Evolutionary conservation across 2,797 vertebrate genomes (phyloP), one percentile per base, ranked within the genome.

Genomic region (Naso thynnoides): DNA sequence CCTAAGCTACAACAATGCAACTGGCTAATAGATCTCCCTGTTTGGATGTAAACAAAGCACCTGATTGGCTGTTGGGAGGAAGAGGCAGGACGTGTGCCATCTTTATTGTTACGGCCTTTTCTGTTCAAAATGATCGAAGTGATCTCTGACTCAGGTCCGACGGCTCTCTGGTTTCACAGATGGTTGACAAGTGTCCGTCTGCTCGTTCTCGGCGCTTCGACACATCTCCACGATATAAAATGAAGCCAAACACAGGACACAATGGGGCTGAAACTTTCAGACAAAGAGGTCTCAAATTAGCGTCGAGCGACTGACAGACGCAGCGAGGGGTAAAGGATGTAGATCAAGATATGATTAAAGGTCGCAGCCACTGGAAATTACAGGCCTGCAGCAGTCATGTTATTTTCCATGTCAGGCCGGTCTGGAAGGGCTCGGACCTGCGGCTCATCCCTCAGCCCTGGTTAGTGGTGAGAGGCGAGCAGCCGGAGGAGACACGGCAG

Each of bases 281-380:
- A 80, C 70, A 29, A 33, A 15, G 7, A 68, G 45, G 48, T 78
- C 82, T 87, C 72, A 82, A 89, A 91, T 88, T 86, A 86, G 61
- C 70, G 33, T 10, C 23, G 4, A 26, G 64, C 49, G 56, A 76
- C 68, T 14, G 73, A 57, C 76, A 67, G 71, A 48, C 55, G 31
- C 56, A 8, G 31, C 31, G 6, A 33, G 42, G 70, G 36, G 44
- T 33, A 26, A 74, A 76, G 79, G 74, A 78, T 49, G 77, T 77
- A 85, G 83, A 87, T 89, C 63, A 59, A 61, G 65, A 83, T 72
- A 15, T 87, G 86, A 89, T 90, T 86, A 88, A 78, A 86, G 84
- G 84, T 83, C 70, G n/a, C 57, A 70, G 82, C 47, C 72, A 26
- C 48, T 63, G 0, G 6, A 81, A 89, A 90, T 86, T 88, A 88